Evolutionary conservation across 1,140 invertebrate genomes (phyloP).

Genomic region (Drosophila santomea): DNA sequence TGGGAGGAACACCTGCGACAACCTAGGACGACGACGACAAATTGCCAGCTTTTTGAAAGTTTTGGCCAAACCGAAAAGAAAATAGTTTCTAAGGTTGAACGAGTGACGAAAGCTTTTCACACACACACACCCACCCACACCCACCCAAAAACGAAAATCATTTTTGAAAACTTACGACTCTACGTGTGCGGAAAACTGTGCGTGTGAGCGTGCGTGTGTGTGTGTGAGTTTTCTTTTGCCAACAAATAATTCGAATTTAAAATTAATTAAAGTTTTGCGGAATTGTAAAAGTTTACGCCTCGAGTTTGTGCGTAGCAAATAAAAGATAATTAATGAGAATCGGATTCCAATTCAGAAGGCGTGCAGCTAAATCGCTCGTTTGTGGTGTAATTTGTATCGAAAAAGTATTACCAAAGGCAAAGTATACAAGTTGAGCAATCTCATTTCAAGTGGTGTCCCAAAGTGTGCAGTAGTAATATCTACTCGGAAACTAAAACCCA

Average conservation of each 20-base stretch:
- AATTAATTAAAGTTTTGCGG: constrained; percentile 44
- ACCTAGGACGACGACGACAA: constrained; percentile 10
- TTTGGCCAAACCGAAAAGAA: constrained; percentile 22
- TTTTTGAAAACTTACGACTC: constrained; percentile 17
- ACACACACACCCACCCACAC: neutral
- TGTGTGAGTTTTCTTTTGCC: constrained; percentile 4
- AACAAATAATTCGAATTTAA: constrained; percentile 39
- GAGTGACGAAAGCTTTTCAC: constrained; percentile 26
- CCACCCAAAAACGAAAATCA: constrained; percentile 1
- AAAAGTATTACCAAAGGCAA: too few relatives aligned
- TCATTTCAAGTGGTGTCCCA: too few relatives aligned
- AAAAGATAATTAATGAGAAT: constrained; percentile 11
- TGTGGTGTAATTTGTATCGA: neutral
- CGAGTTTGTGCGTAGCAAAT: constrained; percentile 10
- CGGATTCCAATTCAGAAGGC: neutral
- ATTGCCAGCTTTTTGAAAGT: constrained; percentile 32
- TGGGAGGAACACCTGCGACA: neutral
- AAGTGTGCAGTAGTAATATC: too few relatives aligned
- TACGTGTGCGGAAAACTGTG: constrained; percentile 1
- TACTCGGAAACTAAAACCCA: too few relatives aligned
- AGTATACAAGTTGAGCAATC: too few relatives aligned
- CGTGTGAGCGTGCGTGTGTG: neutral
- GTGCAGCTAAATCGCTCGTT: too few relatives aligned
- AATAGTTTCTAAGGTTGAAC: constrained; percentile 30
- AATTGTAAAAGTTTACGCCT: constrained; percentile 15